Conservation (phyloP, 2,888 invertebrate genomes). For the Caenorhabditis afra region DNA sequence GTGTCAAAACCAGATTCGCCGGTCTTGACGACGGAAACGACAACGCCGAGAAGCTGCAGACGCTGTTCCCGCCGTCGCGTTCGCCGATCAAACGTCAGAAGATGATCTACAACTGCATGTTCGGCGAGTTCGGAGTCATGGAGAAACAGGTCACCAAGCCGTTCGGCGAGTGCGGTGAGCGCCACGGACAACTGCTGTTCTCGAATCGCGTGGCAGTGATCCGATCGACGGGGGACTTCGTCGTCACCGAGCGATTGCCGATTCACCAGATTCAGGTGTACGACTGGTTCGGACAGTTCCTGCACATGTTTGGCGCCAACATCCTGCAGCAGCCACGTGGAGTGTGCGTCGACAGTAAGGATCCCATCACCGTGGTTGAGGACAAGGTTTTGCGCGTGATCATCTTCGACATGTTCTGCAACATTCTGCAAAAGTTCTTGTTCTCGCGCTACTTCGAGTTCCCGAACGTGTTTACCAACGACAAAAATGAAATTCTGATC, state of each 20-base stretch:
- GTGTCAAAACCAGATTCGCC: constrained; percentile 82
- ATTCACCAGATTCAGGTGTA: constrained; percentile 99
- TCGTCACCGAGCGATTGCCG: constrained; percentile 95
- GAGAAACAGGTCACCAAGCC: constrained; percentile 95
- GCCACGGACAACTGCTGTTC: constrained; percentile 96
- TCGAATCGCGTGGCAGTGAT: constrained; percentile 99
- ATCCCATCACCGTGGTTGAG: constrained; percentile 98
- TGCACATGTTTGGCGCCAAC: constrained; percentile 98
- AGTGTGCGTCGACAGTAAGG: constrained; percentile 98
- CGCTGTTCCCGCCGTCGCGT: constrained; percentile 82
- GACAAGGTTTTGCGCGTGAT: constrained; percentile 97
- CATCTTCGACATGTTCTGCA: constrained; percentile 94
- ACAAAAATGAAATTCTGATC: constrained; percentile 99
- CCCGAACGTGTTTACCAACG: constrained; percentile 99
- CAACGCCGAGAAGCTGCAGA: constrained; percentile 66
- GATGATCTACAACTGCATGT: constrained; percentile 99
- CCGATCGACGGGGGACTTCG: constrained; percentile 97
- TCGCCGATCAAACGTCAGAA: constrained; percentile 96
- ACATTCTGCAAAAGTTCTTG: constrained; percentile 96
- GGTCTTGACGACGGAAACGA: constrained; percentile 63
- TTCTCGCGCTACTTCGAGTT: constrained; percentile 99
- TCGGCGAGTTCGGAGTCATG: constrained; percentile 96
- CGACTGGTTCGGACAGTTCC: constrained; percentile 99
- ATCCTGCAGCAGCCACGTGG: constrained; percentile 98
- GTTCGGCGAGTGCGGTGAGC: constrained; percentile 96